Evolutionary conservation across 2,888 invertebrate species (phyloP), one percentile per base, ranked within the genome.

Genomic region (Torymus tubicola): DNA sequence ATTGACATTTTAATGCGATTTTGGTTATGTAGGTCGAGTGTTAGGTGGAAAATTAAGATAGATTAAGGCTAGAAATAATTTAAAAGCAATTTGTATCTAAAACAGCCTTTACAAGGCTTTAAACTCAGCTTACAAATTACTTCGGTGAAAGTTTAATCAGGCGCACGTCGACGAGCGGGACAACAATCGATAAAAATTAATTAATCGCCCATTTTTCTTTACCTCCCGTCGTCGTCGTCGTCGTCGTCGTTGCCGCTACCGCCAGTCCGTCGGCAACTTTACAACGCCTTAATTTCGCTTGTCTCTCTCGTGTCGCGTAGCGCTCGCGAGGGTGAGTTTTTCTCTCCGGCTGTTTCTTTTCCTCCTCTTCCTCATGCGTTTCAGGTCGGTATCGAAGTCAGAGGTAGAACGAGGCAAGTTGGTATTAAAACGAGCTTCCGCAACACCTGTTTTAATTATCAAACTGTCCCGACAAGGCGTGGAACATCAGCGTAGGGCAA

Each of bases 391-490:
- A 74, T 63, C 61, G 71, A 61, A 76, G 58, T 69, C 63, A 52
- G 64, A 50, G 50, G 58, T 50, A 76, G 58, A 64, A 57, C 50
- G 58, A 50, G 50, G 58, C 60, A 70, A 79, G 64, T 58, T 50
- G 63, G 63, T 78, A 74, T 81, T 69, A 81, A 81, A 81, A 60
- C 65, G 65, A 81, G 73, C 78, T 74, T 77, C 64, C 75, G 60
- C 78, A 55, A 80, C 75, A 75, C 69, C 68, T 80, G 78, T 78
- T 77, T 80, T 80, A 83, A 82, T 82, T 82, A 81, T 73, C 71
- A 75, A 81, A 58, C 78, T 78, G 78, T 81, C 74, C 24, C 18
- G 60, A 50, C 76, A 80, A 80, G 71, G 24, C 42, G 61, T 57
- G 60, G 52, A 13, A 77, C 70, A 77, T 73, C 55, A 55, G 53